Evolutionary conservation across 2,888 invertebrate species (phyloP).

Genomic region (Nomada fabriciana): DNA sequence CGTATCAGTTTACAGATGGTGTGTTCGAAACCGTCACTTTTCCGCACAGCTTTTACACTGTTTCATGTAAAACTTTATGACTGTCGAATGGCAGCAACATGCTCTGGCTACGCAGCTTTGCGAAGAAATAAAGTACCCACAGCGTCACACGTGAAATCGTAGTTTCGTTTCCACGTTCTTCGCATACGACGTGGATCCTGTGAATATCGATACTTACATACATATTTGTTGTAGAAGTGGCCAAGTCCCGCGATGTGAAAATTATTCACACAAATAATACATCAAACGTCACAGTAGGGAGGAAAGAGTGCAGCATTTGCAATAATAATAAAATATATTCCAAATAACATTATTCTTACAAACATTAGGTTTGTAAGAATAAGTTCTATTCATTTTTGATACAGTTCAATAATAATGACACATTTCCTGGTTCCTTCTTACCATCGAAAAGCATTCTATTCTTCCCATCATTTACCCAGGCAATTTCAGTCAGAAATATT

Average conservation of each 20-base stretch:
- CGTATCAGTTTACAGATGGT: background rate
- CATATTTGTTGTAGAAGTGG: background rate
- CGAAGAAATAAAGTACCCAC: conserved; percentile 22
- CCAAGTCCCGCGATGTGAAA: background rate
- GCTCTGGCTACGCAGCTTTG: conserved; percentile 9
- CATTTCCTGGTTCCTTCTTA: background rate
- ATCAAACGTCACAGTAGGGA: background rate
- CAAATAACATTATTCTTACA: background rate
- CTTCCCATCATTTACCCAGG: no score
- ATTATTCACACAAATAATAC: background rate
- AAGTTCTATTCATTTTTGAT: background rate
- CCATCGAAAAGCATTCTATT: background rate
- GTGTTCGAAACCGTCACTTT: background rate
- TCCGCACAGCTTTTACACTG: background rate
- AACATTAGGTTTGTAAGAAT: no score
- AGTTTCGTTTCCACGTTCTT: conserved; percentile 21
- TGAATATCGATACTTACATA: background rate
- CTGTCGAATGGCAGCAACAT: conserved; percentile 29
- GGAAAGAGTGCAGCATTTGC: no score
- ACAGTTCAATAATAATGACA: background rate
- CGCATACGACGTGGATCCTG: background rate
- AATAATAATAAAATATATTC: background rate
- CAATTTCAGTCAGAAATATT: conserved; percentile 10
- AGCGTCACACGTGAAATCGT: conserved; percentile 28
- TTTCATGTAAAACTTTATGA: conserved; percentile 26